phyloP scores from a whole-genome alignment of 2,113 vertebrate genomes.

The Mesembrinibis cayennensis region DNA sequence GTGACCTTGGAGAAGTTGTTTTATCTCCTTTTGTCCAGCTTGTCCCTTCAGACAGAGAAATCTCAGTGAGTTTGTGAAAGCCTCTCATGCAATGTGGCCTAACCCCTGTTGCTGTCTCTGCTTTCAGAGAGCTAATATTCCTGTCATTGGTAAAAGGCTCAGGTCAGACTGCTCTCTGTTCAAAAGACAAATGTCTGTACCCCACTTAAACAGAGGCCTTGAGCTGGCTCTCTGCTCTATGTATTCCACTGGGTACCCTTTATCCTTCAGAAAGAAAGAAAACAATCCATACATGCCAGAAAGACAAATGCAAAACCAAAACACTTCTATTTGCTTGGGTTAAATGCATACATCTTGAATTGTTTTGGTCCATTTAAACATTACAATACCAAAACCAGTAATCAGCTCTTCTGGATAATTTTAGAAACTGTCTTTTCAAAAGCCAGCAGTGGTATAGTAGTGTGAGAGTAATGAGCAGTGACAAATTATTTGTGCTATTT shows the following conservation, averaged over 20 bases:
- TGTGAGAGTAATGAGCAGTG: constrained; percentile 30
- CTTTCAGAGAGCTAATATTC: background rate
- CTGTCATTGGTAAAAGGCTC: background rate
- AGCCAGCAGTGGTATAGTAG: constrained; percentile 35
- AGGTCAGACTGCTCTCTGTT: background rate
- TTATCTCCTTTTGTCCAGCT: background rate
- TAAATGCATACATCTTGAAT: constrained; percentile 23
- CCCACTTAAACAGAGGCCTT: background rate
- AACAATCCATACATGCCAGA: constrained; percentile 8
- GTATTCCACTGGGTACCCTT: background rate
- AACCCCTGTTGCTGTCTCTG: background rate
- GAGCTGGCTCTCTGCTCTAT: background rate
- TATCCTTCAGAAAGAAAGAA: constrained; percentile 25
- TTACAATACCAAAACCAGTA: constrained; percentile 16
- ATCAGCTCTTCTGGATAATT: constrained; percentile 64
- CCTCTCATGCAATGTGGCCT: background rate
- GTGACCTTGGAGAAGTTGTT: background rate
- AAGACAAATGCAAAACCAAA: constrained; percentile 37
- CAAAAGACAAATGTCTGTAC: background rate
- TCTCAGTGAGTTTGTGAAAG: background rate
- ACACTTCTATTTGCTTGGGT: background rate
- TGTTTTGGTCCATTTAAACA: constrained; percentile 48
- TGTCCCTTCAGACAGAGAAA: background rate
- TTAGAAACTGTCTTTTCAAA: constrained; percentile 65
- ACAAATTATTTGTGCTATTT: constrained; percentile 72